These are phyloP conservation scores for Neofelis nebulosa DNA, from an alignment of 2,113 vertebrate species.

Conservation along the genomic window DNA sequence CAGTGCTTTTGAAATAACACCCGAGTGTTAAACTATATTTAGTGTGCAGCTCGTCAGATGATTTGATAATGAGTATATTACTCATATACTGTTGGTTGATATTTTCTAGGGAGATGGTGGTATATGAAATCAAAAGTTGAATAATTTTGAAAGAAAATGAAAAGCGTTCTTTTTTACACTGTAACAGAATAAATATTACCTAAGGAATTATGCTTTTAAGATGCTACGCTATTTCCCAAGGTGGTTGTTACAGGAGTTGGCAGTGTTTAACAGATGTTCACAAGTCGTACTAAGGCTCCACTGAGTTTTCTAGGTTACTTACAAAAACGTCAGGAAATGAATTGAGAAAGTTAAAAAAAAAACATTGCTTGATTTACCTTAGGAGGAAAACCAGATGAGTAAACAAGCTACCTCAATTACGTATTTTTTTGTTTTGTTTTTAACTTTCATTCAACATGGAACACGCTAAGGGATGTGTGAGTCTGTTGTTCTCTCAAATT, in stretches of 20 bases:
- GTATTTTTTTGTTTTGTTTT: not conserved
- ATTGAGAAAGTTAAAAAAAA: constrained; percentile 6
- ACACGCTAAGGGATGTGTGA: constrained; percentile 46
- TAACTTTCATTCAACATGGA: constrained; percentile 55
- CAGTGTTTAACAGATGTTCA: constrained; percentile 62
- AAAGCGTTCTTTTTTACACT: constrained; percentile 79
- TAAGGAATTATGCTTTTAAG: constrained; percentile 78
- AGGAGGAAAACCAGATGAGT: constrained; percentile 60
- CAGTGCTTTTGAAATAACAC: not conserved
- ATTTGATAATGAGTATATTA: constrained; percentile 51
- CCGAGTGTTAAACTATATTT: not conserved
- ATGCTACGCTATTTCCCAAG: constrained; percentile 84
- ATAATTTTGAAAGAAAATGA: constrained; percentile 82
- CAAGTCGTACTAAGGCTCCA: constrained; percentile 53
- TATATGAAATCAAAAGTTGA: constrained; percentile 57
- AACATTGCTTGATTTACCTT: constrained; percentile 60
- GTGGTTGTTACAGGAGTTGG: constrained; percentile 82
- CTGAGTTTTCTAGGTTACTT: constrained; percentile 59
- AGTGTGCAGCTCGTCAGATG: not conserved
- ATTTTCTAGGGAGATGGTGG: constrained; percentile 7
- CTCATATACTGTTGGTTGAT: not conserved
- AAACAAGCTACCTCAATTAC: constrained; percentile 61
- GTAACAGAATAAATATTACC: constrained; percentile 85
- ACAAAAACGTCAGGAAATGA: constrained; percentile 28
- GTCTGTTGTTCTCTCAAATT: constrained; percentile 46